Evolutionary conservation across 2,888 invertebrate species (phyloP).

Genomic region (Mesorhabditis spiculigera): DNA sequence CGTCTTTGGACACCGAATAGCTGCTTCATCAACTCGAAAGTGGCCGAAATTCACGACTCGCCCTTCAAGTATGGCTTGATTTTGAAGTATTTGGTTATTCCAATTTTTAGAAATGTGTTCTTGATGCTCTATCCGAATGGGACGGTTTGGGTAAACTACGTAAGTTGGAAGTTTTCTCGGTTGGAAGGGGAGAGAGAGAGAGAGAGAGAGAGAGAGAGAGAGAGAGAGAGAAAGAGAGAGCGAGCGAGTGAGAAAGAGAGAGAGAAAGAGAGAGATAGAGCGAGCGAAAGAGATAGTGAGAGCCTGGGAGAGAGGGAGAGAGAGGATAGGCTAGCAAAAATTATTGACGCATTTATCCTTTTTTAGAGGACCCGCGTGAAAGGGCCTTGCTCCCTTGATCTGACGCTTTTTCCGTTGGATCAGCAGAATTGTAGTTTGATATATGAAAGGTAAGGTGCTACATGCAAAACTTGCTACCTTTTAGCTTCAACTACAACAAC

Average conservation of each 20-base stretch:
- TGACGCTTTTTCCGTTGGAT: conserved; percentile 54
- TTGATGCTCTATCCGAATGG: conserved; percentile 55
- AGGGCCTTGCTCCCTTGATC: conserved; percentile 54
- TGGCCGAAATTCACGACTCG: conserved; percentile 56
- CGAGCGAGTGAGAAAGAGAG: no score
- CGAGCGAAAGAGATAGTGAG: no score
- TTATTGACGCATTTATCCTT: conserved; percentile 9
- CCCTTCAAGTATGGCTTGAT: conserved; percentile 49
- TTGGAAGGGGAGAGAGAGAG: no score
- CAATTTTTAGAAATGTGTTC: conserved; percentile 50
- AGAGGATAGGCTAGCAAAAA: no score
- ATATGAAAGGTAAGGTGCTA: no score
- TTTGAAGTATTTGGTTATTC: conserved; percentile 12
- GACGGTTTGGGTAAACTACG: conserved; percentile 57
- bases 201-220: no score
- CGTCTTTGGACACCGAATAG: conserved; percentile 49
- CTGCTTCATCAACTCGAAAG: conserved; percentile 55
- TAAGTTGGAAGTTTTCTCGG: conserved; percentile 20
- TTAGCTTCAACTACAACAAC: conserved; percentile 58
- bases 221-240: no score
- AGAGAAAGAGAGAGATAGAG: no score
- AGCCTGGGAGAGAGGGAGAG: no score
- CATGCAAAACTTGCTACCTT: no score
- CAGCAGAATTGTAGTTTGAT: conserved; percentile 51
- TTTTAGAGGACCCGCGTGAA: conserved; percentile 55